Conservation (phyloP, 2,888 invertebrate genomes). For the Meghimatium bilineatum region DNA sequence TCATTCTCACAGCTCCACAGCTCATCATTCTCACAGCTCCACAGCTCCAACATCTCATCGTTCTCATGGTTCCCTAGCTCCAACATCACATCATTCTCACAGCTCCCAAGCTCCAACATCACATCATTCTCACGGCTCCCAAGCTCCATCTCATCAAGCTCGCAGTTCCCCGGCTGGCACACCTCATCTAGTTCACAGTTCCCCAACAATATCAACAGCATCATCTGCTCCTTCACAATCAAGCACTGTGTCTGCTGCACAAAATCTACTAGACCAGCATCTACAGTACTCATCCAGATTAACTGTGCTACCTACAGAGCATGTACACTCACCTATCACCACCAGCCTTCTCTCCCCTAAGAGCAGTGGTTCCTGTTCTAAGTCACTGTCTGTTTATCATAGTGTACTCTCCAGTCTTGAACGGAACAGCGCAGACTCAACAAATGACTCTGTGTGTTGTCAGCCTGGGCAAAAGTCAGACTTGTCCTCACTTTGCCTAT, state of each 20-base stretch:
- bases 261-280: background rate
- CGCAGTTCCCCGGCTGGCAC: background rate
- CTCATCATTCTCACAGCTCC: background rate
- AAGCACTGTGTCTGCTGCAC: background rate
- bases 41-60: background rate
- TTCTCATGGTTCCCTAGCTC: background rate
- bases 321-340: constrained; percentile 35
- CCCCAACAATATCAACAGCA: background rate
- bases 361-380: background rate
- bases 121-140: background rate
- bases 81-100: background rate
- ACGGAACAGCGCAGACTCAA: background rate
- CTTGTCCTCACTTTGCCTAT: background rate
- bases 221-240: background rate
- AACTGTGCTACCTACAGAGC: constrained; percentile 2
- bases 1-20: too few relatives aligned
- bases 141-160: background rate
- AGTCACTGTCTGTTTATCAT: constrained; percentile 29
- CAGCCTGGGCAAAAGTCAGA: background rate
- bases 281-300: background rate
- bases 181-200: background rate
- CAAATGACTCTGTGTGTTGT: background rate
- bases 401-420: constrained; percentile 26
- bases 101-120: background rate
- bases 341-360: constrained; percentile 33